These are phyloP conservation scores for Nothoprocta pentlandii DNA, from an alignment of 2,113 vertebrate genomes.

Conservation along the genomic window DNA sequence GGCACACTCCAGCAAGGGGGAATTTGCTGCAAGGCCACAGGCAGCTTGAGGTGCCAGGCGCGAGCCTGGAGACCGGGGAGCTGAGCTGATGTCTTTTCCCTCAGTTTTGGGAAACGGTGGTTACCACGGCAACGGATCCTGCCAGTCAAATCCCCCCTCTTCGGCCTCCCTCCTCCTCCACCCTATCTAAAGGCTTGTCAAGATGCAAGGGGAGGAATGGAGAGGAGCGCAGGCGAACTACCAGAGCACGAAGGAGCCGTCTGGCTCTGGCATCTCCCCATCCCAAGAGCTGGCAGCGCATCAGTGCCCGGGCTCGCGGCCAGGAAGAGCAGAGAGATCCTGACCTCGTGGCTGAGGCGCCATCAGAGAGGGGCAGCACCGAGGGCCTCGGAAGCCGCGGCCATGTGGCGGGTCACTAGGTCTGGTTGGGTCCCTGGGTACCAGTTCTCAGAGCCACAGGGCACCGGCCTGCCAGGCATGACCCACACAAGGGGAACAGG, in stretches of 20 bases:
- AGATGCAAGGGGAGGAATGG: background rate
- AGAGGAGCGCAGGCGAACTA: fast-evolving
- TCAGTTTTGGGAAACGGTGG: background rate
- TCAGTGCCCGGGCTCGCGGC: background rate
- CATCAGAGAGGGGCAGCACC: background rate
- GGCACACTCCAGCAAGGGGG: fast-evolving
- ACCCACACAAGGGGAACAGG: too few species aligned
- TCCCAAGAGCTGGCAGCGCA: fast-evolving
- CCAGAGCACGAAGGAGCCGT: fast-evolving
- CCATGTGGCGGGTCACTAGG: background rate
- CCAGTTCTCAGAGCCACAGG: too few species aligned
- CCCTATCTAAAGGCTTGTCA: background rate
- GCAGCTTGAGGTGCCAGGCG: fast-evolving
- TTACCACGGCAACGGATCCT: background rate
- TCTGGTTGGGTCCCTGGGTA: too few species aligned
- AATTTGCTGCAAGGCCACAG: background rate
- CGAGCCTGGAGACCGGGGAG: fast-evolving
- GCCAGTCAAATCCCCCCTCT: background rate
- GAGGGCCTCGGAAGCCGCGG: background rate
- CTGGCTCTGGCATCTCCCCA: background rate
- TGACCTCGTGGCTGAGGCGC: fast-evolving
- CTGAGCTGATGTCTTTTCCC: fast-evolving
- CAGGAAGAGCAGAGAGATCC: background rate
- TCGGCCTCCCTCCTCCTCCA: background rate
- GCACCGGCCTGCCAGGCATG: too few species aligned